Evolutionary conservation across 2,113 vertebrate genomes (phyloP), one percentile per base, ranked within the genome.

Genomic region (Anoura caudifer): DNA sequence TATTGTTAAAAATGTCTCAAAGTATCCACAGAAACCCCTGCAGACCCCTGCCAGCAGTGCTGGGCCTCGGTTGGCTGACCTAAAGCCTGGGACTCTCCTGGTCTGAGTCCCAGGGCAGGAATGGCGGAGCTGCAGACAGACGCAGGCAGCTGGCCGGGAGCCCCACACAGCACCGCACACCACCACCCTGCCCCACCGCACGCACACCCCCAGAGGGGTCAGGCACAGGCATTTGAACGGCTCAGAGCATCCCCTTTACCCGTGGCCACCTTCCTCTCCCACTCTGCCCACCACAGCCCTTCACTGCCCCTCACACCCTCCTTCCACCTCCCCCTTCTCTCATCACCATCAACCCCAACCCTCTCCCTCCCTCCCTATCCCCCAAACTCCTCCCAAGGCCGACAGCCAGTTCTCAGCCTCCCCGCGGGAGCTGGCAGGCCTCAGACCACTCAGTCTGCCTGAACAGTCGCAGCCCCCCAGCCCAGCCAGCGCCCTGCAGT

Each of bases 1-100:
- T 98, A 98, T 98, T 98, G 98, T 98, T 98, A 98, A 98, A 98
- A 98, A 98, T 98, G 98, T 98, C 98, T 98, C 98, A 97, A 98
- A 98, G 98, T 94, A 98, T 98, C 98, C 98, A 96, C 95, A 65
- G 97, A 98, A 96, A 98, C 97, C 97, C 98, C 98, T 98, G 96
- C 96, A 61, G 1, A 93, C 97, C 98, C 98, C 28, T 98, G 97
- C 97, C 95, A 61, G 94, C 97, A 98, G 70, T 24, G 31, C 93
- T 24, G 59, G 33, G 33, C 92, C 97, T 95, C 45, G 31, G 91
- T 87, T 91, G 84, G 80, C 97, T 87, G 75, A 95, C 83, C 85
- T 76, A 61, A 95, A 87, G 91, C 94, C 97, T 84, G 67, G 86
- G 95, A 90, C 93, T 95, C 59, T 89, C 91, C 91, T 94, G 77